Percentiles rank a stretch among this genome's conserved stretches.
Conservation (phyloP, 2,797 vertebrate species). For the Centropyge bicolor region DNA sequence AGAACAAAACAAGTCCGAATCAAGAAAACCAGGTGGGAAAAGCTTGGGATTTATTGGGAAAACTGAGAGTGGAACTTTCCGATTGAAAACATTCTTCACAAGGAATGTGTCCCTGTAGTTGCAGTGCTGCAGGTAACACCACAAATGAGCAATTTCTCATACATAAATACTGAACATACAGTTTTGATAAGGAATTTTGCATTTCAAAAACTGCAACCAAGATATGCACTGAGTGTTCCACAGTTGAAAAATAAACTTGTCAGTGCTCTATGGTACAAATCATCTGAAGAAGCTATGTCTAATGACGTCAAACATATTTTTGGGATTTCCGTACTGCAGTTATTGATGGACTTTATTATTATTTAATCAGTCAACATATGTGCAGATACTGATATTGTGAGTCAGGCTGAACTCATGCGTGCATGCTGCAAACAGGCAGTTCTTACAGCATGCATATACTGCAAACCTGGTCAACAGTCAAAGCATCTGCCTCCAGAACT, state of each 20-base stretch:
- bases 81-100: conserved; percentile 18
- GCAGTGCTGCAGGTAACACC: not conserved
- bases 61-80: conserved; percentile 1
- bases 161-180: not conserved
- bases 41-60: conserved; percentile 5
- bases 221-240: too few relatives aligned
- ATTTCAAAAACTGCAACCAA: not conserved
- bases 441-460: too few relatives aligned
- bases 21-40: not conserved
- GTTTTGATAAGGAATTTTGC: not conserved
- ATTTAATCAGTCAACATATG: too few relatives aligned
- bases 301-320: too few relatives aligned
- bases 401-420: not conserved
- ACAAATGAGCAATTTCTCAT: not conserved
- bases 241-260: not conserved
- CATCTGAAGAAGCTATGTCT: too few relatives aligned
- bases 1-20: conserved; percentile 14
- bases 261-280: not conserved
- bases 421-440: not conserved
- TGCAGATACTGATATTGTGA: not conserved
- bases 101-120: not conserved
- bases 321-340: not conserved
- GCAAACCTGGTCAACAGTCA: not conserved
- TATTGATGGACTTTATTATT: too few relatives aligned
- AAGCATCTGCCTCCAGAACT: not conserved